Evolutionary conservation across 2,797 vertebrate species (phyloP), one percentile per base, ranked within the genome.

Genomic region (Telmatherina bonti): DNA sequence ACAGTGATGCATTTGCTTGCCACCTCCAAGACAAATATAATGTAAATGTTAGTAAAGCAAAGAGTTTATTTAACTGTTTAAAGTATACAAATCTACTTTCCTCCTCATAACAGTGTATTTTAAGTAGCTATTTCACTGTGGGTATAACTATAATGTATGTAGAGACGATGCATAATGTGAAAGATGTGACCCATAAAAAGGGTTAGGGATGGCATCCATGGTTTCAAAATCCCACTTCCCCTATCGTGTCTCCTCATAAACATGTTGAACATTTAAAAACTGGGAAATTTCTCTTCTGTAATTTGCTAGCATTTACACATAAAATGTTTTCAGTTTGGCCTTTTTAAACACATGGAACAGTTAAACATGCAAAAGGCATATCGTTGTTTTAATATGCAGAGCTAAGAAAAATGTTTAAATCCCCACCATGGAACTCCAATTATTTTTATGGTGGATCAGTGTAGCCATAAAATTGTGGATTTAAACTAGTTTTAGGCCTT

Each of bases 41-140:
- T 7, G 35, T 61, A 29, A 47, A 36, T 55, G 60, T 3, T n/a
- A 26, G 59, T 47, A 18, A 47, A n/a, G 22, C n/a, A 67, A 67
- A 55, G 63, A 24, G 3, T 5, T 22, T 35, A 30, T 27, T 53
- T 27, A 8, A 26, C 24, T 53, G 13, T 54, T 29, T 27, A 26
- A 4, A 26, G 22, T 6, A 6, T 12, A 26, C 49, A 51, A 51
- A 51, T 51, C 24, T 5, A 26, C 12, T 4, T 51, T 51, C 26
- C 22, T 26, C 49, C 10, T 51, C 22, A 51, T 51, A 26, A 11
- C 49, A 51, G 49, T 51, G 49, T 49, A 49, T 12, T 49, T 49
- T 24, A 12, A 49, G n/a, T 47, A 18, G 47, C n/a, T 49, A 22
- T 12, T 11, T 11, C n/a, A 49, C 5, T 26, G 22, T 51, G 9